Percentiles rank a stretch among this genome's conserved stretches.
phyloP scores from a whole-genome alignment of 2,797 vertebrate genomes.

The Poliocrania exsul region DNA sequence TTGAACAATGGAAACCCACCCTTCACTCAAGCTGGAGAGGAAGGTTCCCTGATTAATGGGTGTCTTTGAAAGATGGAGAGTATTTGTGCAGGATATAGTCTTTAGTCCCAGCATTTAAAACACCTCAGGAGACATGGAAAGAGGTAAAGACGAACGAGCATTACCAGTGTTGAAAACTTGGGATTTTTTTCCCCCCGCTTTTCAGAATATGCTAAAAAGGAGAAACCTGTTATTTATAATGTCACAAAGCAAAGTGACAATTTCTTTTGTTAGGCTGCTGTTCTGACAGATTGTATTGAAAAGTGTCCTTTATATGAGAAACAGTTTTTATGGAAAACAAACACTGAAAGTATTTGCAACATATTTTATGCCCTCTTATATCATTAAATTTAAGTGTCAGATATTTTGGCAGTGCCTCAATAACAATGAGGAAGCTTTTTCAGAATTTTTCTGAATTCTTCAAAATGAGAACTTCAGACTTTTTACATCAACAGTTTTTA shows the following conservation, averaged over 20 bases:
- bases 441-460: constrained; percentile 14
- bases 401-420: constrained; percentile 43
- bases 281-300: constrained; percentile 56
- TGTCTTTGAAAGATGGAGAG: neutral
- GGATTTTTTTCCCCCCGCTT: neutral
- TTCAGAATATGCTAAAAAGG: constrained; percentile 52
- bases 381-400: constrained; percentile 56
- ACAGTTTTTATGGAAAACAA: constrained; percentile 59
- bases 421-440: constrained; percentile 29
- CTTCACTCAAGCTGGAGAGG: neutral
- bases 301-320: constrained; percentile 61
- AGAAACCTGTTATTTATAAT: constrained; percentile 60
- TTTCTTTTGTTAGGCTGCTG: constrained; percentile 50
- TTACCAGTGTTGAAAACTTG: constrained; percentile 17
- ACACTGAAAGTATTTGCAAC: constrained; percentile 49
- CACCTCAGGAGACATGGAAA: neutral
- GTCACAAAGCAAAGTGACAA: constrained; percentile 62
- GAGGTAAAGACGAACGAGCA: constrained; percentile 16
- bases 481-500: neutral
- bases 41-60: neutral
- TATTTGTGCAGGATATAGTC: neutral
- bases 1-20: neutral
- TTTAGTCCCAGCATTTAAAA: neutral
- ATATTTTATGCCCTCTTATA: constrained; percentile 59
- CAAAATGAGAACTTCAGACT: constrained; percentile 1